Conservation (phyloP, 2,797 vertebrate species). For the Bufotes viridis region DNA sequence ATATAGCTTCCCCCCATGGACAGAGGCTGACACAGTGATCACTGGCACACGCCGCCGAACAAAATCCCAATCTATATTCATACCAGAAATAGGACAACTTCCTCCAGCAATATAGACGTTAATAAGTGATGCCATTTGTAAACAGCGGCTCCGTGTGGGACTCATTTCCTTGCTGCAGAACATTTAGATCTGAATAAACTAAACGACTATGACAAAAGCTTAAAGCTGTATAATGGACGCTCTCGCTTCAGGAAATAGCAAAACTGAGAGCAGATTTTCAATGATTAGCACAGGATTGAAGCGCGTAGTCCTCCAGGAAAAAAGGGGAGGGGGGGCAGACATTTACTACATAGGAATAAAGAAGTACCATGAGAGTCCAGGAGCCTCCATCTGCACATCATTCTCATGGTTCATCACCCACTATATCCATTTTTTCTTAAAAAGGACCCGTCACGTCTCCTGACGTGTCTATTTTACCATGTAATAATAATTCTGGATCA, state of each 20-base stretch:
- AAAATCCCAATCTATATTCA: constrained; percentile 41
- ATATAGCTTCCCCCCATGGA: constrained; percentile 33
- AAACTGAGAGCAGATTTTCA: not conserved
- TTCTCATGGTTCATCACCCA: too few species aligned
- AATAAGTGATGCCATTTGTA: constrained; percentile 47
- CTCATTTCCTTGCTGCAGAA: constrained; percentile 13
- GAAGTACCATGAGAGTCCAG: too few species aligned
- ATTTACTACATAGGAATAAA: too few species aligned
- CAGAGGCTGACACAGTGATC: constrained; percentile 23
- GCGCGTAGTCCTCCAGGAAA: not conserved
- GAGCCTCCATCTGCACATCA: too few species aligned
- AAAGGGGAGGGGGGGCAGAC: not conserved
- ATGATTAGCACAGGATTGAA: not conserved
- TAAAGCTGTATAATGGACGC: not conserved
- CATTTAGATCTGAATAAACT: constrained; percentile 18
- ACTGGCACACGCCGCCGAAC: not conserved
- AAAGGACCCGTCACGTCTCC: too few species aligned
- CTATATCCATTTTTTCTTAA: too few species aligned
- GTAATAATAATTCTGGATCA: too few species aligned
- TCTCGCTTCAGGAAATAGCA: not conserved
- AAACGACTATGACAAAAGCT: constrained; percentile 28
- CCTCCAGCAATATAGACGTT: constrained; percentile 26
- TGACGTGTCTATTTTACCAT: too few species aligned
- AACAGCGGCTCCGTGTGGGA: constrained; percentile 34
- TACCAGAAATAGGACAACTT: constrained; percentile 24